Percentiles rank a stretch among this genome's conserved stretches.
Evolutionary conservation across 2,113 vertebrate genomes (phyloP).

Genomic region (Coptodon bakossiorum): DNA sequence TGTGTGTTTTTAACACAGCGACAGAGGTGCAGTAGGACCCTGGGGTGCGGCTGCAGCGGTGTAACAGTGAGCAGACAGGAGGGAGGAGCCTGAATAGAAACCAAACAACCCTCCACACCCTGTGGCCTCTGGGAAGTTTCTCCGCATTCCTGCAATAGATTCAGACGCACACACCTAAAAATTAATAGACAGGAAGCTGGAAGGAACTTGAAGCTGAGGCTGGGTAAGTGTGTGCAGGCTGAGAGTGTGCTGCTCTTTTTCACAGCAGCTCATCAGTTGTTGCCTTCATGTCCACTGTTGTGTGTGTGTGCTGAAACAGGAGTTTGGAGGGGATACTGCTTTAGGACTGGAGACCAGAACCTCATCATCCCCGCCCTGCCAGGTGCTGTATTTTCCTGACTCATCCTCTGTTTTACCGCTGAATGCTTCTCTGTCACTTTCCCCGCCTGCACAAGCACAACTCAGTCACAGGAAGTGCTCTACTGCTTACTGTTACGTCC

Average conservation of each 20-base stretch:
- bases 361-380: slow-evolving; percentile 15
- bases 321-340: slow-evolving; percentile 22
- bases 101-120: slow-evolving; percentile 64
- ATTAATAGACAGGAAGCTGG: background rate
- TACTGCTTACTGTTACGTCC: background rate
- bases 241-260: background rate
- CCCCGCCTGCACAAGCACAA: background rate
- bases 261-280: background rate
- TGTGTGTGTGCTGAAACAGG: slow-evolving; percentile 11
- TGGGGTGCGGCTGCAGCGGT: slow-evolving; percentile 6
- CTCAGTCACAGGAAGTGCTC: background rate
- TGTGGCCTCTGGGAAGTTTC: slow-evolving; percentile 47
- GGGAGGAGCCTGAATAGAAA: slow-evolving; percentile 51
- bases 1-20: rapidly evolving
- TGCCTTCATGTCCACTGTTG: background rate
- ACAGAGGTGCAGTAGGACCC: slow-evolving; percentile 61
- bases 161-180: background rate
- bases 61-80: background rate
- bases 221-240: slow-evolving; percentile 29
- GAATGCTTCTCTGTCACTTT: background rate
- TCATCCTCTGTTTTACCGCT: background rate
- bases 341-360: slow-evolving; percentile 12
- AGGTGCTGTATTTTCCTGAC: slow-evolving; percentile 40
- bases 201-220: background rate
- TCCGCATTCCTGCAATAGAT: slow-evolving; percentile 59